A percentile compares a stretch with the other conserved stretches of the same genome.
Evolutionary conservation across 2,797 vertebrate species (phyloP).

Genomic region (Bradypus variegatus): DNA sequence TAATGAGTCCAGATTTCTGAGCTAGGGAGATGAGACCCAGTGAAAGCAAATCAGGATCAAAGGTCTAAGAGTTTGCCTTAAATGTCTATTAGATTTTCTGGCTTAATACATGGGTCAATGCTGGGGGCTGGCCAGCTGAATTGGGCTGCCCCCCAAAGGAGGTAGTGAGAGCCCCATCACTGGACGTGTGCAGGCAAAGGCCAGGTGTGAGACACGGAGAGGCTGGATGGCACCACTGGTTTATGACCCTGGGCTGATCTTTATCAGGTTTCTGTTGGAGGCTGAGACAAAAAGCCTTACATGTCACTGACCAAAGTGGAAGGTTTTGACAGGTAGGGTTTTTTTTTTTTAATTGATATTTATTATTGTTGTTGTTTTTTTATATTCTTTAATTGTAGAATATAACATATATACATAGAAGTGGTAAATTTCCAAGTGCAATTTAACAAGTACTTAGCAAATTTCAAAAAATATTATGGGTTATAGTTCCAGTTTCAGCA

Average conservation of each 20-base stretch:
- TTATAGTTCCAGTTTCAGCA: too few species aligned
- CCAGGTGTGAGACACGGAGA: background rate
- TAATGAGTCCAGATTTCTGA: background rate
- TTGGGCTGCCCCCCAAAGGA: background rate
- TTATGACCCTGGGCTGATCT: background rate
- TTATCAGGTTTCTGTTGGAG: background rate
- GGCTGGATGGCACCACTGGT: background rate
- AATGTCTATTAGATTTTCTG: background rate
- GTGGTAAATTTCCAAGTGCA: too few species aligned
- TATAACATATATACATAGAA: too few species aligned
- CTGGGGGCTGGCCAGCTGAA: background rate
- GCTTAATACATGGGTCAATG: background rate
- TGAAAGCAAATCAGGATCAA: background rate
- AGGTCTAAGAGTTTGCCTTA: background rate
- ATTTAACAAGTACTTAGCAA: too few species aligned
- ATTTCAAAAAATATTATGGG: too few species aligned
- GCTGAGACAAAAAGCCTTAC: background rate
- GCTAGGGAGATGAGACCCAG: background rate
- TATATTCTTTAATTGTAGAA: too few species aligned
- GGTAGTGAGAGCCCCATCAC: background rate
- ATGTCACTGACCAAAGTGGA: background rate
- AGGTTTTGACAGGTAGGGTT: background rate
- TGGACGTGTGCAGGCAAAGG: background rate
- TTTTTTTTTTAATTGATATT: background rate
- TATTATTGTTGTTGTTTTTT: too few species aligned